These are phyloP conservation scores for Caerostris extrusa DNA, from an alignment of 1,140 invertebrate genomes.

Conservation along the genomic window DNA sequence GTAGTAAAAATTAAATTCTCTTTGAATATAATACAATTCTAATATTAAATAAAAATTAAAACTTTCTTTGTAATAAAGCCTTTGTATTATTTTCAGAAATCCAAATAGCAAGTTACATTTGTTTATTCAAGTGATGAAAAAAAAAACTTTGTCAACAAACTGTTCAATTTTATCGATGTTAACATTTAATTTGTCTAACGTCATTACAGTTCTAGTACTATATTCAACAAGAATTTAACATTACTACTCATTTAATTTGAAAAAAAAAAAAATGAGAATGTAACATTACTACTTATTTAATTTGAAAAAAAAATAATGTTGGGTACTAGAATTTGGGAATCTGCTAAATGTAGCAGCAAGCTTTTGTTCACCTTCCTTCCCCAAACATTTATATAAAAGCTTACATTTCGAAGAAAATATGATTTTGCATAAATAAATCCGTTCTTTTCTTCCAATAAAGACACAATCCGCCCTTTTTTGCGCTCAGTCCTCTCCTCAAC, in stretches of 20 bases:
- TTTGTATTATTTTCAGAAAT: no score
- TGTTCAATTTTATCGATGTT: no score
- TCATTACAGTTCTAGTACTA: background rate
- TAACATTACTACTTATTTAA: background rate
- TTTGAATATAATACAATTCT: no score
- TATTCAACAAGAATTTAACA: background rate
- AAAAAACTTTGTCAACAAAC: no score
- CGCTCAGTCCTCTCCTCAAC: background rate
- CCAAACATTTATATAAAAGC: background rate
- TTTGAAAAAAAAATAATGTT: background rate
- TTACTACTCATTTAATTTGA: background rate
- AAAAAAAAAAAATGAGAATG: no score
- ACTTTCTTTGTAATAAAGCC: no score
- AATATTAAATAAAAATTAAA: no score
- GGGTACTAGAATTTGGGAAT: background rate
- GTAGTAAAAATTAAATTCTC: no score
- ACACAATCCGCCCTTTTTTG: background rate
- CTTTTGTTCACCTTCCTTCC: background rate
- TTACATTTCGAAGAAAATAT: slow-evolving; percentile 51
- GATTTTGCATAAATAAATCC: slow-evolving; percentile 56
- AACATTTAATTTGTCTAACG: background rate
- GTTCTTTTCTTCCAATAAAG: slow-evolving; percentile 14
- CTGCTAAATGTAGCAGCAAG: background rate
- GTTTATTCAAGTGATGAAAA: no score
- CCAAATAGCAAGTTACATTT: no score